A percentile compares a stretch with the other conserved stretches of the same genome.
Evolutionary conservation across 1,140 invertebrate species (phyloP).

Genomic region (Drosophila pseudoobscura): DNA sequence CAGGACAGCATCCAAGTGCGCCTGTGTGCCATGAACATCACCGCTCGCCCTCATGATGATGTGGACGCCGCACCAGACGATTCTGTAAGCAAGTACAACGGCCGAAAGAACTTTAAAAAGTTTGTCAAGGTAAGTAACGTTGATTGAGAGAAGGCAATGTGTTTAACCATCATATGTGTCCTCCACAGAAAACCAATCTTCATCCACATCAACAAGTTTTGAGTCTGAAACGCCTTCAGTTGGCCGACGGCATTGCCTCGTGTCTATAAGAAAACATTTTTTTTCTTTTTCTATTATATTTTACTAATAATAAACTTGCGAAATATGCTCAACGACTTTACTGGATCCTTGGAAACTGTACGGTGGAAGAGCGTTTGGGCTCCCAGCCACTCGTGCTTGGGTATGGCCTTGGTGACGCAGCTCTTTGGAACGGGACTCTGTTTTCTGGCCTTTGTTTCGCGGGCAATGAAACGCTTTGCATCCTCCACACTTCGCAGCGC

Average conservation of each 20-base stretch:
- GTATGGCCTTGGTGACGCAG: conserved; percentile 56
- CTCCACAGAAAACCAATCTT: conserved; percentile 17
- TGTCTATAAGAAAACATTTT: conserved; percentile 8
- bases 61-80: conserved; percentile 14
- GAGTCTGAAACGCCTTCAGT: conserved; percentile 43
- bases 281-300: conserved; percentile 44
- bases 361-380: conserved; percentile 66
- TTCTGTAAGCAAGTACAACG: conserved; percentile 25
- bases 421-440: conserved; percentile 18
- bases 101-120: conserved; percentile 70
- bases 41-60: conserved; percentile 23
- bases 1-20: conserved; percentile 59
- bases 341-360: conserved; percentile 56
- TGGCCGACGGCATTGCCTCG: conserved; percentile 55
- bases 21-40: conserved; percentile 47
- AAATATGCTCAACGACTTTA: conserved; percentile 73
- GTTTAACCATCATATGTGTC: not conserved
- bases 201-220: conserved; percentile 43
- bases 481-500: conserved; percentile 48
- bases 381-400: conserved; percentile 68
- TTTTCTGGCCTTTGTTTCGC: conserved; percentile 54
- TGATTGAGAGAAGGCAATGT: too few relatives aligned
- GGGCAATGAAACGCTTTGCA: conserved; percentile 59
- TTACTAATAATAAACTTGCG: conserved; percentile 77
- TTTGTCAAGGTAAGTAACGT: conserved; percentile 63